These are phyloP conservation scores for Octodonta nipae DNA, from an alignment of 2,888 invertebrate genomes.

Conservation along the genomic window DNA sequence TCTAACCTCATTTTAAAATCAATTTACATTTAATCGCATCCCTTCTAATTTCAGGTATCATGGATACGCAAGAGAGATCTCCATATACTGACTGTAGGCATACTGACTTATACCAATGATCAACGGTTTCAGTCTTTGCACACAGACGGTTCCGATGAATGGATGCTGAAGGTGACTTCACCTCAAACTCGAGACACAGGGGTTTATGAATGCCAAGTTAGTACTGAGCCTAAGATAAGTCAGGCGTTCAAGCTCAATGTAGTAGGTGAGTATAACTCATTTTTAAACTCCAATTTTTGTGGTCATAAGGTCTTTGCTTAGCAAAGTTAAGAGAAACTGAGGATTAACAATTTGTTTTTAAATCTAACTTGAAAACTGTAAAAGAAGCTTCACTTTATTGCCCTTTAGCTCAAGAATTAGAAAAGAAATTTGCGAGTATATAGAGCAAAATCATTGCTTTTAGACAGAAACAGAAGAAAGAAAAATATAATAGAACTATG, in stretches of 20 bases:
- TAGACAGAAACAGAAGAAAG: too few species aligned
- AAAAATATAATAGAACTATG: too few species aligned
- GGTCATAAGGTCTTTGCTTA: too few species aligned
- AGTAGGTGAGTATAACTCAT: constrained; percentile 49
- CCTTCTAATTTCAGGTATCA: constrained; percentile 51
- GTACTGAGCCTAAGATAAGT: constrained; percentile 66
- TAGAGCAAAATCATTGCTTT: too few species aligned
- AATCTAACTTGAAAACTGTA: too few species aligned
- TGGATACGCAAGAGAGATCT: constrained; percentile 76
- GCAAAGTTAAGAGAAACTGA: too few species aligned
- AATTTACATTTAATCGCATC: not conserved
- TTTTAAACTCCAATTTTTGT: constrained; percentile 2
- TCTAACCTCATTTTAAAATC: too few species aligned
- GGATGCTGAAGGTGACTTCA: constrained; percentile 57
- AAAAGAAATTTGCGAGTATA: too few species aligned
- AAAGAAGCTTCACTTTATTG: too few species aligned
- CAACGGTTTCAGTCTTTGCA: constrained; percentile 58
- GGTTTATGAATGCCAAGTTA: constrained; percentile 64
- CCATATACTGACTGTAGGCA: constrained; percentile 60
- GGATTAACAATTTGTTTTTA: too few species aligned
- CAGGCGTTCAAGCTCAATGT: constrained; percentile 61
- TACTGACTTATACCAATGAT: constrained; percentile 60
- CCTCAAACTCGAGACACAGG: constrained; percentile 56
- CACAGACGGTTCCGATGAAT: constrained; percentile 57
- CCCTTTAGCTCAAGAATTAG: too few species aligned